Evolutionary conservation across 2,888 invertebrate genomes (phyloP), one percentile per base, ranked within the genome.

Genomic region (Sipha maydis): DNA sequence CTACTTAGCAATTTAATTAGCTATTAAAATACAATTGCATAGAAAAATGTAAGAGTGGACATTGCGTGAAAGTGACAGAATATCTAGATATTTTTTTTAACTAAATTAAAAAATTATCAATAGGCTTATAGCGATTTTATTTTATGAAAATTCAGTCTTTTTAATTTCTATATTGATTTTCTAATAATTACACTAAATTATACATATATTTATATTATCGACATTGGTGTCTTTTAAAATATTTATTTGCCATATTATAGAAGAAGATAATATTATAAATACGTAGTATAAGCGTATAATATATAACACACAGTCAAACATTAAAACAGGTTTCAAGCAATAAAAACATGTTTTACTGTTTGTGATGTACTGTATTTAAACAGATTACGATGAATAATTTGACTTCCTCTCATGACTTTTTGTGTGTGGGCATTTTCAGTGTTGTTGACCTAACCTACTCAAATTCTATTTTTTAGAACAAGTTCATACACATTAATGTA

Each of bases 391-490:
- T n/a, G 56, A 75, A 75, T 38, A 28, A 61, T 77, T 48, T 8
- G 41, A 85, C 77, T 77, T 77, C 84, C 41, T 61, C 14, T 25
- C 19, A 28, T 9, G 25, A 76, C 0, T n/a, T 41, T 77, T 69
- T 11, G 19, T 19, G 34, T 69, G 85, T 85, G 48, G 77, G 85
- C 31, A 67, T 19, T 78, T 77, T 69, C 34, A 34, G 67, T 77
- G 85, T 78, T 78, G 34, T 85, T 85, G 85, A 78, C 85, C 85
- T 77, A 41, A 77, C 67, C 76, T 69, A 78, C 85, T 69, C 85
- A 77, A 61, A 48, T 78, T 41, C 0, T 21, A 76, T 56, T 83
- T 56, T n/a, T 21, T 61, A 61, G 67, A 80, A 80, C 80, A 28
- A 75, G 75, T 38, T 75, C 8, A 31, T 73, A 34, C 19, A 69